These are phyloP conservation scores for Drosophila nasuta DNA, from an alignment of 1,140 invertebrate genomes.

Conservation along the genomic window DNA sequence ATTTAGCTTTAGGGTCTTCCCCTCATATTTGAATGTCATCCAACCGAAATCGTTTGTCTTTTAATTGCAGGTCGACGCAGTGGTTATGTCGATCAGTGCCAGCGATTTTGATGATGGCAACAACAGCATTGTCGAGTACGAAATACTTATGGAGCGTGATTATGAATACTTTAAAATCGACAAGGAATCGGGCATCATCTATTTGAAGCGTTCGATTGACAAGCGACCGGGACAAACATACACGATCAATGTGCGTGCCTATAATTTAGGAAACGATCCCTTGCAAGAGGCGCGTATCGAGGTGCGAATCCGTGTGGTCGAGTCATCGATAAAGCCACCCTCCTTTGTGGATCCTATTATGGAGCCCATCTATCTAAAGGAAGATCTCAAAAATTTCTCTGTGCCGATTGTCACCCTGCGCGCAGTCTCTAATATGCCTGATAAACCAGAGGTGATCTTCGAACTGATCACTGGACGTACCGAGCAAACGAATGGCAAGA, in stretches of 20 bases:
- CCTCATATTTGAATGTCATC: slow-evolving; percentile 7
- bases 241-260: slow-evolving; percentile 90
- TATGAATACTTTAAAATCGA: slow-evolving; percentile 91
- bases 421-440: slow-evolving; percentile 91
- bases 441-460: slow-evolving; percentile 90
- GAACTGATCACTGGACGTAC: slow-evolving; percentile 92
- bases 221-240: slow-evolving; percentile 88
- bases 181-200: slow-evolving; percentile 91
- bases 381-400: slow-evolving; percentile 90
- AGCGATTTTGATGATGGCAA: slow-evolving; percentile 95
- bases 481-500: slow-evolving; percentile 92
- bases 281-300: slow-evolving; percentile 89
- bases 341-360: slow-evolving; percentile 87
- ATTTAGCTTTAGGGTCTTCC: background rate
- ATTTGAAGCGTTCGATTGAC: slow-evolving; percentile 89
- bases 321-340: slow-evolving; percentile 94
- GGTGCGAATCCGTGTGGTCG: slow-evolving; percentile 93
- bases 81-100: slow-evolving; percentile 94
- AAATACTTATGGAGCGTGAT: slow-evolving; percentile 87
- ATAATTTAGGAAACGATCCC: slow-evolving; percentile 89
- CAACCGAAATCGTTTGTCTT: slow-evolving; percentile 46
- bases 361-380: slow-evolving; percentile 88
- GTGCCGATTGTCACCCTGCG: slow-evolving; percentile 88
- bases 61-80: slow-evolving; percentile 85
- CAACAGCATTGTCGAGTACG: slow-evolving; percentile 91